Base-by-base conservation (phyloP, 2,797 vertebrate species). In the Delichon dasypus region DNA sequence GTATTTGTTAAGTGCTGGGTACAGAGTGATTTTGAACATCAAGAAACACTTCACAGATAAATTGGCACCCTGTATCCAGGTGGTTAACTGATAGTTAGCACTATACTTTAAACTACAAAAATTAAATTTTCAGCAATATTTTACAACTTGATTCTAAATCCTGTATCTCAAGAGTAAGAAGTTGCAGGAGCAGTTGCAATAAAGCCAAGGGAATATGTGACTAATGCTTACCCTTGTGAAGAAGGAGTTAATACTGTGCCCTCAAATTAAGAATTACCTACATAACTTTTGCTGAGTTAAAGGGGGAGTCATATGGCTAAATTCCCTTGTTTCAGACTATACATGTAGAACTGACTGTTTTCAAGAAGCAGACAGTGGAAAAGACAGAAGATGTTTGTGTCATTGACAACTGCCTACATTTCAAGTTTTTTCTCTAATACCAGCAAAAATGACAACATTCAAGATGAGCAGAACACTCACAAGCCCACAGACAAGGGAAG, bases 361-460 rank as follows among this genome's bases (percentile, higher is more conserved):
- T 88, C 58, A 93, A 90, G 85, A 86, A 88, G 76, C 64, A 92
- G 54, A 86, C 25, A 79, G 40, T 71, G 83, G 81, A 92, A 96
- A 94, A 94, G 82, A 91, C 61, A 86, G 70, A 70, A 89, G 55
- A 81, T 4, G 1, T 77, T 78, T 89, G 47, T 89, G 87, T 72
- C 91, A 79, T 40, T 96, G 94, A 62, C 92, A 95, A 84, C 76
- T 82, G 82, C 73, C 82, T 81, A 72, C 83, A 76, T 91, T 93
- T 92, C 76, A 34, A 14, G 34, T 93, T 91, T 84, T 79, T 89
- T 61, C 45, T 70, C 55, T 93, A 88, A 64, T 76, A 91, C 73
- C 76, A 81, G 76, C 48, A 90, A 76, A 95, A 96, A 91, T 64
- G 45, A 84, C 89, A 91, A 64, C 29, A 48, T 30, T 81, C 51